Evolutionary conservation across 2,888 invertebrate species (phyloP).

Genomic region (Ctenicera cuprea): DNA sequence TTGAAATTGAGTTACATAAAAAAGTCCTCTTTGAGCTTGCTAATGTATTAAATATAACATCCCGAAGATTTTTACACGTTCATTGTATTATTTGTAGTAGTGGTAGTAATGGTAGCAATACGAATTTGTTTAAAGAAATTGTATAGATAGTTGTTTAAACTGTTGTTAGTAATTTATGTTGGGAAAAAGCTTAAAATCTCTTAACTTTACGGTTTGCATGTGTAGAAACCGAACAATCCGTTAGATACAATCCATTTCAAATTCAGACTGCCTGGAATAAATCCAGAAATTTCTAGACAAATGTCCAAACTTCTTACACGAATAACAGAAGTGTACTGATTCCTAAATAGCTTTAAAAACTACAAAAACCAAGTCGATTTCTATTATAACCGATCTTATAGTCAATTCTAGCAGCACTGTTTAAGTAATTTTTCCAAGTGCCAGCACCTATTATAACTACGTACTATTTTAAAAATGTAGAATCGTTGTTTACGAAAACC

Average conservation of each 20-base stretch:
- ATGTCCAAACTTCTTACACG: not conserved
- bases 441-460: constrained; percentile 27
- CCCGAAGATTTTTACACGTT: constrained; percentile 8
- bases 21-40: constrained; percentile 8
- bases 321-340: too few species aligned
- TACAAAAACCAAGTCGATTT: not conserved
- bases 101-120: constrained; percentile 1
- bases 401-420: constrained; percentile 34
- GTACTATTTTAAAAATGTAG: constrained; percentile 1
- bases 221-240: constrained; percentile 10
- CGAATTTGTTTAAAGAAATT: not conserved
- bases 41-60: not conserved
- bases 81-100: not conserved
- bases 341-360: too few species aligned
- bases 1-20: not conserved
- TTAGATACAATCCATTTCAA: not conserved
- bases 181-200: not conserved
- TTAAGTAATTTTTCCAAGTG: constrained; percentile 31
- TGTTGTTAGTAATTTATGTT: constrained; percentile 6
- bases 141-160: constrained; percentile 2
- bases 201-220: not conserved
- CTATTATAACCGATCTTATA: not conserved
- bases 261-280: not conserved
- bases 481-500: constrained; percentile 11
- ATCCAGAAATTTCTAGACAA: not conserved